Conservation (phyloP, 2,797 vertebrate species). For the Microcaecilia unicolor region DNA sequence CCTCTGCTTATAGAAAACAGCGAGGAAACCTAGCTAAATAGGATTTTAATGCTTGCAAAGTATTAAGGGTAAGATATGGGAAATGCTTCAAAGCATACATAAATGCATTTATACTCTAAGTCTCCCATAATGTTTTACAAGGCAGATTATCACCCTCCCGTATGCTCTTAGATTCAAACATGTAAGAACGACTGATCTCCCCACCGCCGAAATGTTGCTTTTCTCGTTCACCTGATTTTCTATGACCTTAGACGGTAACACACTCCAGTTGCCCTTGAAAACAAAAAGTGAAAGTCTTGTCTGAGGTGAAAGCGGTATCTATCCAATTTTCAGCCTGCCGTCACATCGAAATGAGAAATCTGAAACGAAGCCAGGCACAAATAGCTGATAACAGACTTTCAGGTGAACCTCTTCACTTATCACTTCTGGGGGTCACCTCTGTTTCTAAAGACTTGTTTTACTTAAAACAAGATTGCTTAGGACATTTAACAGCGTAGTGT, state of each 20-base stretch:
- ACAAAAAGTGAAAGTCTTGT: constrained; percentile 45
- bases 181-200: neutral
- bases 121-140: too few species aligned
- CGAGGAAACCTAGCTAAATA: too few species aligned
- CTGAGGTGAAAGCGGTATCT: constrained; percentile 45
- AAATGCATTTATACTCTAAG: too few species aligned
- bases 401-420: constrained; percentile 57
- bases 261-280: constrained; percentile 38
- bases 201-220: neutral
- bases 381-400: constrained; percentile 57
- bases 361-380: constrained; percentile 44
- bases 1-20: too few species aligned
- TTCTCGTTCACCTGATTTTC: constrained; percentile 5
- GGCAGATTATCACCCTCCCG: too few species aligned
- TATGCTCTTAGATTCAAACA: constrained; percentile 12
- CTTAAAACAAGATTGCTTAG: constrained; percentile 48
- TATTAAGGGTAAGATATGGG: too few species aligned
- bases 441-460: constrained; percentile 55
- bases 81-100: too few species aligned
- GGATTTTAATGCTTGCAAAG: too few species aligned
- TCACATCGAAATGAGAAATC: constrained; percentile 66
- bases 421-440: constrained; percentile 55
- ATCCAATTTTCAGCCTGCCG: constrained; percentile 53
- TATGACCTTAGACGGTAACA: constrained; percentile 28
- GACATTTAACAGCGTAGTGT: constrained; percentile 32